Conservation (phyloP, 2,113 vertebrate genomes). For the Scomber japonicus region DNA sequence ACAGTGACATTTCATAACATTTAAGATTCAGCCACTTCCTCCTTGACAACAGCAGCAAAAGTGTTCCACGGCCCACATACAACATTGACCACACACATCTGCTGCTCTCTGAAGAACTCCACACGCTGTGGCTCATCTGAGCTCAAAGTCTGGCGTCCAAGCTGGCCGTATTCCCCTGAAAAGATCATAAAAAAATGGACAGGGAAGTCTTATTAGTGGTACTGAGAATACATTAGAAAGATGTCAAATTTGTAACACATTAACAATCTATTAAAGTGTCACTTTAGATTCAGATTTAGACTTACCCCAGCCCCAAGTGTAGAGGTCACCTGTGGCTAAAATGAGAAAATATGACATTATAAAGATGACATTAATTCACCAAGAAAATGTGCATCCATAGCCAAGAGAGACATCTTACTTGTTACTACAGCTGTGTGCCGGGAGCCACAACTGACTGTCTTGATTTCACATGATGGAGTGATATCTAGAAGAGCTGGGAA, state of each 20-base stretch:
- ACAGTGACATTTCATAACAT: not conserved
- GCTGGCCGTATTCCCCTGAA: conserved; percentile 94
- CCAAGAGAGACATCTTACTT: conserved; percentile 80
- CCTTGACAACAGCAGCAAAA: conserved; percentile 79
- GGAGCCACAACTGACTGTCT: conserved; percentile 91
- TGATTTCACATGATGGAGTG: conserved; percentile 81
- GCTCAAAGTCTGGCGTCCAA: conserved; percentile 87
- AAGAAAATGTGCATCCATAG: not conserved
- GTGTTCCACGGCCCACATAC: conserved; percentile 95
- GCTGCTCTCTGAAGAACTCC: conserved; percentile 80
- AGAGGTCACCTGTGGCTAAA: conserved; percentile 90
- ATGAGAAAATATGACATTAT: conserved; percentile 27
- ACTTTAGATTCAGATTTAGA: conserved; percentile 3
- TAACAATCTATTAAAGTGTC: not conserved
- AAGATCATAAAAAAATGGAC: conserved; percentile 28
- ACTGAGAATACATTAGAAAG: not conserved
- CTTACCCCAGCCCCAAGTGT: conserved; percentile 99
- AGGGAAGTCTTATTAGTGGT: not conserved
- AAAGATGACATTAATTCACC: not conserved
- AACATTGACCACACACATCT: conserved; percentile 84
- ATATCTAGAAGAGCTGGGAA: conserved; percentile 94
- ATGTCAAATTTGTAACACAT: not conserved
- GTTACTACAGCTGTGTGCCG: conserved; percentile 92
- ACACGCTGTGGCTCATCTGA: conserved; percentile 87
- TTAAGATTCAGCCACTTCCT: conserved; percentile 51